Conservation (phyloP, 2,888 invertebrate genomes). For the Parnassius glacialis region DNA sequence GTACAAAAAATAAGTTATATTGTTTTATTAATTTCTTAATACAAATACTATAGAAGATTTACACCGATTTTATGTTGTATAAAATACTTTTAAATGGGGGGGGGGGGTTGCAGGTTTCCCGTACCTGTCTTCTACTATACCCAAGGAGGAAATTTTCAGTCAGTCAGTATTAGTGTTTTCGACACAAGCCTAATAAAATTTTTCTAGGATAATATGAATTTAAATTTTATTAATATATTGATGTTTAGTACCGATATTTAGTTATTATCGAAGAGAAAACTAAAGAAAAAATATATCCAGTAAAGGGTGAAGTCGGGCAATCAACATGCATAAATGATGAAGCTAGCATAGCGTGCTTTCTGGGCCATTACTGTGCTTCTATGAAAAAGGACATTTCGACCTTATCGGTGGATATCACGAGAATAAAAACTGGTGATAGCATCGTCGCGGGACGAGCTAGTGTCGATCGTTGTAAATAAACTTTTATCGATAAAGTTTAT, state of each 20-base stretch:
- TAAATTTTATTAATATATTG: constrained; percentile 2
- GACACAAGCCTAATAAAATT: too few species aligned
- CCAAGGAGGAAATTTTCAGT: too few species aligned
- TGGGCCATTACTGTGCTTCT: constrained; percentile 75
- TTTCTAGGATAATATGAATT: constrained; percentile 5
- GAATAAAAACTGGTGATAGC: constrained; percentile 77
- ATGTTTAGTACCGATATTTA: constrained; percentile 22
- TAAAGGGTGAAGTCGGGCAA: constrained; percentile 72
- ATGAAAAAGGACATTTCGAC: constrained; percentile 79
- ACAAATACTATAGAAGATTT: too few species aligned
- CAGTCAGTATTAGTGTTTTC: too few species aligned
- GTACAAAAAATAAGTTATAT: too few species aligned
- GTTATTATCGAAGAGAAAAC: constrained; percentile 31
- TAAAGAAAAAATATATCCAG: constrained; percentile 47
- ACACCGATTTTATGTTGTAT: too few species aligned
- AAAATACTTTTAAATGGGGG: too few species aligned
- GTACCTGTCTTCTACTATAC: too few species aligned
- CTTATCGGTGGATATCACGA: constrained; percentile 78
- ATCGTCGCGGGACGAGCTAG: constrained; percentile 52
- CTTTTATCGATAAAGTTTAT: constrained; percentile 8
- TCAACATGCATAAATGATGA: constrained; percentile 78
- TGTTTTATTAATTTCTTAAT: too few species aligned
- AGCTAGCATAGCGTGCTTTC: constrained; percentile 67
- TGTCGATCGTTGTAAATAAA: constrained; percentile 31
- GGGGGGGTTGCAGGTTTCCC: too few species aligned